Evolutionary conservation across 2,888 invertebrate genomes (phyloP).

Genomic region (Acanthosepion lycidas): DNA sequence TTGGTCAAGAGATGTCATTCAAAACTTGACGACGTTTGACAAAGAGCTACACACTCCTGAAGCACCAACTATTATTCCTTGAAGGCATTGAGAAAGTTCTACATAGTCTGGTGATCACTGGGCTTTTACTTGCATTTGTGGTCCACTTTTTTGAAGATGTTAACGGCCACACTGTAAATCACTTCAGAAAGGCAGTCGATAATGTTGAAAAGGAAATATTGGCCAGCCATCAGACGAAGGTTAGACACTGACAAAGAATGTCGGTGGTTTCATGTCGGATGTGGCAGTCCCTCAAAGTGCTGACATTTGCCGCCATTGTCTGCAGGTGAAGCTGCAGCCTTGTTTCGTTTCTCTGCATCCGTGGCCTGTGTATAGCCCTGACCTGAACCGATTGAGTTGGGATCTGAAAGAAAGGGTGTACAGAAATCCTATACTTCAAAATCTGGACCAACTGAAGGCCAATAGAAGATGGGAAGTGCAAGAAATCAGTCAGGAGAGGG

Average conservation of each 20-base stretch:
- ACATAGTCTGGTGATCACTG: background rate
- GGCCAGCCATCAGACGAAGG: conserved; percentile 44
- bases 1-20: background rate
- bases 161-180: conserved; percentile 41
- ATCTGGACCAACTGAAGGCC: conserved; percentile 47
- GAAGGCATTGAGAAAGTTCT: background rate
- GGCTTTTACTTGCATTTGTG: conserved; percentile 18
- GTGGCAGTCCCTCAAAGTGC: conserved; percentile 46
- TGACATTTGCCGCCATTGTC: conserved; percentile 43
- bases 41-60: background rate
- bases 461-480: conserved; percentile 34
- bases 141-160: background rate
- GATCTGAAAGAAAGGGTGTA: conserved; percentile 47
- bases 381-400: conserved; percentile 39
- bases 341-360: conserved; percentile 45
- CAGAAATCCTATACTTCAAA: conserved; percentile 47
- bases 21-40: background rate
- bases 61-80: background rate
- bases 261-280: conserved; percentile 41
- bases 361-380: conserved; percentile 44
- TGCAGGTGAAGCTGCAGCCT: conserved; percentile 42
- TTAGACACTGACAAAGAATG: conserved; percentile 45
- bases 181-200: conserved; percentile 39
- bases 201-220: conserved; percentile 42
- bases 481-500: conserved; percentile 33